These are phyloP conservation scores for Gallinago paraguaiae DNA, from an alignment of 2,113 vertebrate genomes.

Conservation along the genomic window DNA sequence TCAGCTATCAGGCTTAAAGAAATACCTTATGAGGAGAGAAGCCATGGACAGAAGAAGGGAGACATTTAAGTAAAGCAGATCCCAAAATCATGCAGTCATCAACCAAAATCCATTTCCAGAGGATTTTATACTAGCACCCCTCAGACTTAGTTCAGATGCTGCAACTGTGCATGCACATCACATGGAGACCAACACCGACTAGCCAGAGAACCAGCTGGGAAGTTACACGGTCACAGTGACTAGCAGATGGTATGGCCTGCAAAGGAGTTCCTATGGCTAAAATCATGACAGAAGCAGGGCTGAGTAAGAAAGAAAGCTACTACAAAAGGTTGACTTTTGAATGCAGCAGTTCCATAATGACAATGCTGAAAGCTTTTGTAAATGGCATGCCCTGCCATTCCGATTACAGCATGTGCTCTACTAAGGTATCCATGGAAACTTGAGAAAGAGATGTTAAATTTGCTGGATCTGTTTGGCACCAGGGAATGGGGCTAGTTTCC, in stretches of 20 bases:
- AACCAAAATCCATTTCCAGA: background rate
- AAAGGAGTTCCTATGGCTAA: background rate
- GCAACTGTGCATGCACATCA: background rate
- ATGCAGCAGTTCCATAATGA: background rate
- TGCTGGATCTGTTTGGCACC: constrained; percentile 24
- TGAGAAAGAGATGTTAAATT: constrained; percentile 59
- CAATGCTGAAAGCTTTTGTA: constrained; percentile 25
- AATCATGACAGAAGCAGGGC: background rate
- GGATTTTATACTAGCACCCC: background rate
- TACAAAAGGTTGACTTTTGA: background rate
- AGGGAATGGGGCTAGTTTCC: background rate
- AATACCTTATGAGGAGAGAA: background rate
- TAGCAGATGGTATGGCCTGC: background rate
- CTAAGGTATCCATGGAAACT: constrained; percentile 73
- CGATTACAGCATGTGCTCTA: constrained; percentile 40
- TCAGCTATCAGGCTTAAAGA: background rate
- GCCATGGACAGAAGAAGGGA: background rate
- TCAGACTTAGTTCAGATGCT: background rate
- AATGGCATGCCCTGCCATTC: constrained; percentile 15
- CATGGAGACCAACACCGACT: background rate
- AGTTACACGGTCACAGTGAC: background rate
- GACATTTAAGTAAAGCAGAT: background rate
- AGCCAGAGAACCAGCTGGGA: background rate
- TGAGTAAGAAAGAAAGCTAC: constrained; percentile 9
- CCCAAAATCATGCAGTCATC: background rate